These are phyloP conservation scores for Cherax quadricarinatus DNA, from an alignment of 1,140 invertebrate species.

Conservation along the genomic window DNA sequence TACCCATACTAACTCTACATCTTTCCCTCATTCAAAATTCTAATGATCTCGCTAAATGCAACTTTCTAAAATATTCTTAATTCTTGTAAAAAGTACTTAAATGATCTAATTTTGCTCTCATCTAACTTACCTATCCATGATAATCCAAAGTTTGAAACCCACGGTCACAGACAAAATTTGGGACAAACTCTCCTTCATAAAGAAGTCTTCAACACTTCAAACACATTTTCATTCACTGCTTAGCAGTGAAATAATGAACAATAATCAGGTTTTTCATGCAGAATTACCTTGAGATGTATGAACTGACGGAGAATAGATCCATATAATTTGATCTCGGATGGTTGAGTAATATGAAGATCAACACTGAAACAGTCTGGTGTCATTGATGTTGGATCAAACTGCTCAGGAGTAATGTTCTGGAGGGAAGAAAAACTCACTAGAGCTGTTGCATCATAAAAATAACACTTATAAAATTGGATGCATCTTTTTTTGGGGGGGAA, in stretches of 20 bases:
- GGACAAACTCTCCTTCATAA: not conserved
- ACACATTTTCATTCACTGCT: no score
- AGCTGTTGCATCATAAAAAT: no score
- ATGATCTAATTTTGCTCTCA: no score
- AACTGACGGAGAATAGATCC: slow-evolving; percentile 92
- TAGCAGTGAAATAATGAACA: no score
- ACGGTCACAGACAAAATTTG: not conserved
- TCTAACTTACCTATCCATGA: no score
- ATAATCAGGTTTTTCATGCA: no score
- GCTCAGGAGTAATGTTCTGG: slow-evolving; percentile 77
- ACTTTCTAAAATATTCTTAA: no score
- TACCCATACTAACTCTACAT: no score
- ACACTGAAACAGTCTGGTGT: slow-evolving; percentile 91
- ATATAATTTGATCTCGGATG: slow-evolving; percentile 92
- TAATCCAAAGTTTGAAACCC: not conserved
- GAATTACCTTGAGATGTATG: slow-evolving; percentile 86
- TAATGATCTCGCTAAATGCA: no score
- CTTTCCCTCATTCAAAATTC: no score
- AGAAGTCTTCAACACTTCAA: no score
- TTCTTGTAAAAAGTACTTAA: no score
- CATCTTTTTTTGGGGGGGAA: not conserved
- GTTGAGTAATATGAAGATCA: slow-evolving; percentile 92
- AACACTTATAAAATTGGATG: not conserved
- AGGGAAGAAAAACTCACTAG: not conserved
- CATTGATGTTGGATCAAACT: slow-evolving; percentile 91